Conservation (phyloP, 35 echinoderm and acorn worm genomes). For the Eucidaris tribuloides region DNA sequence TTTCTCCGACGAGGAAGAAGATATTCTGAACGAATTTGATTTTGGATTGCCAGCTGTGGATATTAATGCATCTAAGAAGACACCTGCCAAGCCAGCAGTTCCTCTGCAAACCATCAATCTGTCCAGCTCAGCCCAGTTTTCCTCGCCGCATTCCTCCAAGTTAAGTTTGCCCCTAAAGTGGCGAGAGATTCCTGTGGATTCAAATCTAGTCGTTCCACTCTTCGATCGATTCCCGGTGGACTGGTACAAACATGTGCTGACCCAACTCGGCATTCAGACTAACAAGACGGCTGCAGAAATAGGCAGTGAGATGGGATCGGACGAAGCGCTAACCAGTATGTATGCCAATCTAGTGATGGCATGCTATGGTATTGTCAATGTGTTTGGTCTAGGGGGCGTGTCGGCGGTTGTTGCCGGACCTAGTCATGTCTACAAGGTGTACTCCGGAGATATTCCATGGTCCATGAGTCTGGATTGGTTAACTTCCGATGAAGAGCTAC, state of each 20-base stretch:
- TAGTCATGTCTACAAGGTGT: conserved; percentile 91
- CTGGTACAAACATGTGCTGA: conserved; percentile 84
- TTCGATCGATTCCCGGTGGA: conserved; percentile 70
- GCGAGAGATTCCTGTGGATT: conserved; percentile 90
- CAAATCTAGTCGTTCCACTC: conserved; percentile 33
- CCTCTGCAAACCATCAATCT: conserved; percentile 51
- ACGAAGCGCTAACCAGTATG: conserved; percentile 80
- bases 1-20: conserved; percentile 52
- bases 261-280: conserved; percentile 46
- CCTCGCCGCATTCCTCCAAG: conserved; percentile 85
- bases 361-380: conserved; percentile 69
- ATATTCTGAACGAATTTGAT: conserved; percentile 79
- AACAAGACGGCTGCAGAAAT: conserved; percentile 50
- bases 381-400: conserved; percentile 41
- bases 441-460: conserved; percentile 83
- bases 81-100: background rate
- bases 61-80: conserved; percentile 19
- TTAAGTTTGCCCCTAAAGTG: conserved; percentile 97
- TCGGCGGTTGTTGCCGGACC: conserved; percentile 36
- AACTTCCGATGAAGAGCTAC: conserved; percentile 74
- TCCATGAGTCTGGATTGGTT: conserved; percentile 86
- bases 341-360: conserved; percentile 82
- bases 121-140: conserved; percentile 78
- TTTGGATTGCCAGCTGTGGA: conserved; percentile 80
- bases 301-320: conserved; percentile 51